phyloP scores from a whole-genome alignment of 2,113 vertebrate genomes.

The Notarius lentiginosus region DNA sequence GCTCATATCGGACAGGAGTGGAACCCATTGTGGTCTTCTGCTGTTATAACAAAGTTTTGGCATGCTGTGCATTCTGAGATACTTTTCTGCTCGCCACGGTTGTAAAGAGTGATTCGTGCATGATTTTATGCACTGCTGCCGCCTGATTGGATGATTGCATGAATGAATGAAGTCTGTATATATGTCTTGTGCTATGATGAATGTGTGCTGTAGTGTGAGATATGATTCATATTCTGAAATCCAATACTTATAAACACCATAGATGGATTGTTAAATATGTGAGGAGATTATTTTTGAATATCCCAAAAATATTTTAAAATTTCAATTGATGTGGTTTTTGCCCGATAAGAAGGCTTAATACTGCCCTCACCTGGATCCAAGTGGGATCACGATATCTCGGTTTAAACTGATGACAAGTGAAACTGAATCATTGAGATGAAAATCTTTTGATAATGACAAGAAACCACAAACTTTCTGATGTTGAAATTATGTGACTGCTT shows the following conservation, averaged over 20 bases:
- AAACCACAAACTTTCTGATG: not conserved
- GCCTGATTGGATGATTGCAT: not conserved
- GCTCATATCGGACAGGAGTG: not conserved
- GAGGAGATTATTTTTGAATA: not conserved
- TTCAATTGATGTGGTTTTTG: not conserved
- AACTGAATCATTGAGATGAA: not conserved
- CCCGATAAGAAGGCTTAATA: not conserved
- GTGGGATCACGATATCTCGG: not conserved
- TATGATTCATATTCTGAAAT: not conserved
- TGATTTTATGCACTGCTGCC: not conserved
- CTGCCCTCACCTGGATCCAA: constrained; percentile 21
- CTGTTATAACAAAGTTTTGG: not conserved
- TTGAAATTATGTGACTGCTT: not conserved
- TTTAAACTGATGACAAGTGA: not conserved
- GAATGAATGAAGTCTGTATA: not conserved
- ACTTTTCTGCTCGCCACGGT: not conserved
- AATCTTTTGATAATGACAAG: not conserved
- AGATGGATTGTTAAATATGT: not conserved
- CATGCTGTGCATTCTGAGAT: not conserved
- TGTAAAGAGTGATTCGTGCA: not conserved
- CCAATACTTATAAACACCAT: not conserved
- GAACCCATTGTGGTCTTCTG: not conserved
- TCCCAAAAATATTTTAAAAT: not conserved
- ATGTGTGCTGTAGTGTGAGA: not conserved
- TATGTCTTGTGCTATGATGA: not conserved